phyloP scores from a whole-genome alignment of 2,113 vertebrate genomes.

The Hiodon alosoides region DNA sequence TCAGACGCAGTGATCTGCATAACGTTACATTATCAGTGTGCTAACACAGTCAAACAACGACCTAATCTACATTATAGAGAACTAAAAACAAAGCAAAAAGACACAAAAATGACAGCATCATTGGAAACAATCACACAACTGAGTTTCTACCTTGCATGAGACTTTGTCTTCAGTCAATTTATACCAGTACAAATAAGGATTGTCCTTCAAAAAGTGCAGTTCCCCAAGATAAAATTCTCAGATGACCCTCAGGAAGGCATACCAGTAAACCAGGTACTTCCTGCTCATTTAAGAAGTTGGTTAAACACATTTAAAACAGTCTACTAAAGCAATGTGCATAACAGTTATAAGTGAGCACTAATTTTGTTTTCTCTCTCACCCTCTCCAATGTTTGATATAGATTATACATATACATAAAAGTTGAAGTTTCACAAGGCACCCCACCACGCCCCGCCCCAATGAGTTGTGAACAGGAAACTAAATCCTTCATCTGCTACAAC shows the following conservation, averaged over 20 bases:
- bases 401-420: conserved; percentile 54
- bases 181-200: conserved; percentile 74
- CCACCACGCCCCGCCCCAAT: conserved; percentile 33
- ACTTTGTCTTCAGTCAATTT: conserved; percentile 59
- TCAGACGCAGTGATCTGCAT: conserved; percentile 59
- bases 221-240: conserved; percentile 64
- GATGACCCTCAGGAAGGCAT: conserved; percentile 65
- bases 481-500: conserved; percentile 68
- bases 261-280: conserved; percentile 55
- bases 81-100: conserved; percentile 64
- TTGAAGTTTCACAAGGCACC: conserved; percentile 50
- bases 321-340: conserved; percentile 70
- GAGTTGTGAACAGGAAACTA: conserved; percentile 38
- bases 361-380: conserved; percentile 4
- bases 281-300: conserved; percentile 44
- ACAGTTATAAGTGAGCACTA: conserved; percentile 60
- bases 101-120: conserved; percentile 63
- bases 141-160: conserved; percentile 65
- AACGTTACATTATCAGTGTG: conserved; percentile 74
- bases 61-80: conserved; percentile 65
- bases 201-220: conserved; percentile 80
- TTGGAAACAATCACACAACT: conserved; percentile 68
- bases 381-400: conserved; percentile 49
- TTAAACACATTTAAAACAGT: conserved; percentile 63
- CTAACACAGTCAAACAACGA: conserved; percentile 72